Percentiles rank a stretch among this genome's conserved stretches.
Conservation (phyloP, 1,140 invertebrate species). For the Dendrolimus punctatus region DNA sequence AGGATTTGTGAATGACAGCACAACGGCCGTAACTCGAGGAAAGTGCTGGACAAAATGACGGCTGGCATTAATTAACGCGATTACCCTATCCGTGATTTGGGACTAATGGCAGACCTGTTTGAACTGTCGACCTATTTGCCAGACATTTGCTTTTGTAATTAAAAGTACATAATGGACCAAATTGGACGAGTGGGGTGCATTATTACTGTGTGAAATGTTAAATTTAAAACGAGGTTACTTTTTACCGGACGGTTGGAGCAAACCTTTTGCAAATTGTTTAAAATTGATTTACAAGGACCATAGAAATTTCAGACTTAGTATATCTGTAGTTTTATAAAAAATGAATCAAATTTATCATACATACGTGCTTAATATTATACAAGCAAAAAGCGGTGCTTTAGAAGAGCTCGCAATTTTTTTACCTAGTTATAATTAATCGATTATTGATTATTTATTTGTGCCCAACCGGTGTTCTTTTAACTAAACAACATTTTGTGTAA, state of each 20-base stretch:
- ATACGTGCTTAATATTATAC: too few relatives aligned
- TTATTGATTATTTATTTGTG: too few relatives aligned
- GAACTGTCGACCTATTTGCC: conserved; percentile 30
- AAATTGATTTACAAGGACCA: too few relatives aligned
- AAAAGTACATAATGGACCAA: conserved; percentile 29
- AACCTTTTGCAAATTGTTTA: not conserved
- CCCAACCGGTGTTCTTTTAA: too few relatives aligned
- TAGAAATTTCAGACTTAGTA: too few relatives aligned
- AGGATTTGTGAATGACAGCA: not conserved
- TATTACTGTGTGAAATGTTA: not conserved
- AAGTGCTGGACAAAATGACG: conserved; percentile 22
- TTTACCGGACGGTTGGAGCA: not conserved
- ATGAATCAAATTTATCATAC: too few relatives aligned
- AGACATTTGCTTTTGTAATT: conserved; percentile 42
- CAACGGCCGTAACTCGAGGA: conserved; percentile 9
- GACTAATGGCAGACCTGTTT: conserved; percentile 31
- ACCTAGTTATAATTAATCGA: too few relatives aligned
- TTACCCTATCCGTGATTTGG: conserved; percentile 40
- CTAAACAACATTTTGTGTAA: too few relatives aligned
- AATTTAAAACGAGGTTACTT: not conserved
- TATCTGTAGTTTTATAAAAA: too few relatives aligned
- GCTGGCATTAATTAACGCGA: conserved; percentile 46
- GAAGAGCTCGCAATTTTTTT: too few relatives aligned
- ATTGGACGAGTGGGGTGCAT: conserved; percentile 9
- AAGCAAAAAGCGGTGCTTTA: too few relatives aligned